Percentiles rank a stretch among this genome's conserved stretches.
phyloP scores from a whole-genome alignment of 1,140 invertebrate species.

The Drosophila yakuba region DNA sequence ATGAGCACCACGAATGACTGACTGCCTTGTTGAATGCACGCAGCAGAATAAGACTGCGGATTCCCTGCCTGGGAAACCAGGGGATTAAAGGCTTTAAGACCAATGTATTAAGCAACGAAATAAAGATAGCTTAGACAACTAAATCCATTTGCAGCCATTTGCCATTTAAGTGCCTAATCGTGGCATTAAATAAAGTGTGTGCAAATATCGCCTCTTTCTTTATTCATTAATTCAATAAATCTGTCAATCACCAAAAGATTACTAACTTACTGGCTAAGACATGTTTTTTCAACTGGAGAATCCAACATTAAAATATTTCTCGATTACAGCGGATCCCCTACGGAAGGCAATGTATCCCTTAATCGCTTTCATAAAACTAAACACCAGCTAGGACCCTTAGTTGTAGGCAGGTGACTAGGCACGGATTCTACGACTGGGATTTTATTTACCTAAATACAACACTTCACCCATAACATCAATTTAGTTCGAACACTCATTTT shows the following conservation, averaged over 20 bases:
- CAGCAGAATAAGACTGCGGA: conserved; percentile 5
- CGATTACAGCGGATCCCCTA: too few species aligned
- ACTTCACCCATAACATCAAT: not conserved
- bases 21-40: conserved; percentile 52
- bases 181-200: conserved; percentile 31
- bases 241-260: too few species aligned
- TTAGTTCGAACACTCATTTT: not conserved
- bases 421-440: too few species aligned
- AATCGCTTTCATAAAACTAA: conserved; percentile 2
- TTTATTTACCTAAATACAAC: too few species aligned
- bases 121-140: not conserved
- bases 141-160: not conserved
- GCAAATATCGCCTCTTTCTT: conserved; percentile 7
- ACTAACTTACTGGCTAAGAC: too few species aligned
- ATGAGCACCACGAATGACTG: conserved; percentile 62
- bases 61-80: conserved; percentile 1
- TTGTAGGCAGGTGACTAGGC: too few species aligned
- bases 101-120: not conserved
- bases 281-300: too few species aligned
- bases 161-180: conserved; percentile 7
- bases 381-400: conserved; percentile 25
- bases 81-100: not conserved
- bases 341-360: too few species aligned
- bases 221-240: too few species aligned
- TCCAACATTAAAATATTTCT: too few species aligned